Base-by-base conservation (phyloP, 2,888 invertebrate genomes). In the Cantharis rustica region DNA sequence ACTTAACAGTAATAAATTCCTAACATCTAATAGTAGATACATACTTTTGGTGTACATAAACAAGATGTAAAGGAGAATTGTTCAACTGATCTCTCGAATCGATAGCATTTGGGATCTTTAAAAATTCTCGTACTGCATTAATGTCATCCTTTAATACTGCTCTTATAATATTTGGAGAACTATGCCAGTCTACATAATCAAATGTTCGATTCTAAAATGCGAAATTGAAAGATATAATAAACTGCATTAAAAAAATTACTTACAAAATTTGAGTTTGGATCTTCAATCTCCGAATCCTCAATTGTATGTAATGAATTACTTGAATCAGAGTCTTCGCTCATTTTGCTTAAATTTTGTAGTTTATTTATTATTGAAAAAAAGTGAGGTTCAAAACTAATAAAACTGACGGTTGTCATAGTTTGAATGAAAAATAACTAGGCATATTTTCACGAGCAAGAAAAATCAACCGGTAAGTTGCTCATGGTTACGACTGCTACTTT, bases 1-100 rank as follows among this genome's bases (percentile, higher is more conserved):
- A 16, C 61, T 61, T 61, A 10, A 2, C 5, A 7, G 9, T 23
- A 23, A 4, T 23, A 23, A 2, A 23, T 23, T 2, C 5, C 23
- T 23, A 4, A 15, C 9, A 1, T 61, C 11, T 10, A 13, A 5
- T 27, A 15, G n/a, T 17, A 62, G 0, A 2, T 66, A 69, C 81
- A 80, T 79, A 84, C 84, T 77, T 80, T 61, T 83, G 80, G 66
- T 77, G 79, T 31, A 81, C 61, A 9, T 82, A 83, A 16, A 84
- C 83, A 27, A 82, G 61, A 73, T 85, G 85, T 63, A 85, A 77
- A n/a, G 85, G 81, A 7, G 84, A 83, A 75, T 84, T 83, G 64
- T 84, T 84, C 78, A 82, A 76, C 72, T 85, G 84, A 71, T 84
- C 84, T 20, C 64, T 15, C 47, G 7, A 13, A 15, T 20, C 4